Percentiles rank a stretch among this genome's conserved stretches.
Conservation (phyloP, 2,797 vertebrate species). For the Cephalopachus bancanus region DNA sequence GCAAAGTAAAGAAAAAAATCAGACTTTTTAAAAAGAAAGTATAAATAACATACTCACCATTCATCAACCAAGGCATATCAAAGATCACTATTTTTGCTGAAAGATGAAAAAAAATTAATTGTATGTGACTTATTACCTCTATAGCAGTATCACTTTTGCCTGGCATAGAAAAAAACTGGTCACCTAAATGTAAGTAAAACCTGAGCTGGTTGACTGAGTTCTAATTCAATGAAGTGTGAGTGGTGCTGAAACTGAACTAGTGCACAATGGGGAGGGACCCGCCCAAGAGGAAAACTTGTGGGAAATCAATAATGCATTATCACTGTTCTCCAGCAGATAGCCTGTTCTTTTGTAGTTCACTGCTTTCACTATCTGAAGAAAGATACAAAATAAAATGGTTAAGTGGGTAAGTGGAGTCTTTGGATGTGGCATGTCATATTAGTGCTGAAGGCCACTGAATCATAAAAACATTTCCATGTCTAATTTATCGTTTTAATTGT, state of each 20-base stretch:
- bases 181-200: background rate
- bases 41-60: constrained; percentile 91
- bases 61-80: constrained; percentile 99
- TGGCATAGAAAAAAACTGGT: constrained; percentile 19
- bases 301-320: constrained; percentile 17
- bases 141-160: background rate
- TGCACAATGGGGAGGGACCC: background rate
- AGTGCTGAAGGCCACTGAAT: background rate
- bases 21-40: constrained; percentile 35
- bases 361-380: constrained; percentile 46
- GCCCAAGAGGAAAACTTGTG: background rate
- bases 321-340: background rate
- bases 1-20: constrained; percentile 2
- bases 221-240: constrained; percentile 3
- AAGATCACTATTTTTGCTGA: constrained; percentile 99
- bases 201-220: background rate
- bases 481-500: constrained; percentile 48
- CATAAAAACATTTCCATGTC: constrained; percentile 37
- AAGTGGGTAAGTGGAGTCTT: background rate
- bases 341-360: background rate
- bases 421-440: background rate
- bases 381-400: constrained; percentile 61
- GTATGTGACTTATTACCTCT: constrained; percentile 57
- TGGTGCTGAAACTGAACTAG: background rate
- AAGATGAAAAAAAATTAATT: constrained; percentile 79